A percentile compares a stretch with the other conserved stretches of the same genome.
phyloP scores from a whole-genome alignment of 2,888 invertebrate species.

The Himalopsyche tibetana region DNA sequence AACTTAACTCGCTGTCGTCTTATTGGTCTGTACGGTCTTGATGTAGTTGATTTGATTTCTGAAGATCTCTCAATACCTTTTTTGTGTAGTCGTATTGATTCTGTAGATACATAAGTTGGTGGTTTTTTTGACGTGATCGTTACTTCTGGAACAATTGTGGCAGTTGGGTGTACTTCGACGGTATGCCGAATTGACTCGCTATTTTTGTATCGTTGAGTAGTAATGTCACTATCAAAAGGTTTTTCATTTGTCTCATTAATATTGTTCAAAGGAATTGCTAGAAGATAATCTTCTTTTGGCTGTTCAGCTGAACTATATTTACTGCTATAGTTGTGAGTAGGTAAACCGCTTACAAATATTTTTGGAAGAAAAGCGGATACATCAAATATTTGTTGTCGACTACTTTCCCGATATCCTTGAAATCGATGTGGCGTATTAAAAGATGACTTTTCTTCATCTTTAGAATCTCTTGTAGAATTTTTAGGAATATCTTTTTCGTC shows the following conservation, averaged over 20 bases:
- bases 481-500: constrained; percentile 66
- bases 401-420: not conserved
- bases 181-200: constrained; percentile 49
- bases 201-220: constrained; percentile 24
- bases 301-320: constrained; percentile 67
- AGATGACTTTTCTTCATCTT: constrained; percentile 70
- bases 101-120: constrained; percentile 4
- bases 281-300: not conserved
- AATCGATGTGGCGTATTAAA: constrained; percentile 70
- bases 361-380: constrained; percentile 62
- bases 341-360: constrained; percentile 61
- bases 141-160: constrained; percentile 38
- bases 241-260: not conserved
- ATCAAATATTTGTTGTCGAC: constrained; percentile 56
- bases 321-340: constrained; percentile 67
- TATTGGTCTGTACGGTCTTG: not conserved
- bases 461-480: not conserved
- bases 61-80: not conserved
- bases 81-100: not conserved
- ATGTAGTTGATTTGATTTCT: constrained; percentile 22
- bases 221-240: not conserved
- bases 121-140: not conserved
- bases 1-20: constrained; percentile 16
- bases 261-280: constrained; percentile 37
- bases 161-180: constrained; percentile 49